Evolutionary conservation across 2,888 invertebrate genomes (phyloP), one percentile per base, ranked within the genome.

Genomic region (Meiosimyza decipiens): DNA sequence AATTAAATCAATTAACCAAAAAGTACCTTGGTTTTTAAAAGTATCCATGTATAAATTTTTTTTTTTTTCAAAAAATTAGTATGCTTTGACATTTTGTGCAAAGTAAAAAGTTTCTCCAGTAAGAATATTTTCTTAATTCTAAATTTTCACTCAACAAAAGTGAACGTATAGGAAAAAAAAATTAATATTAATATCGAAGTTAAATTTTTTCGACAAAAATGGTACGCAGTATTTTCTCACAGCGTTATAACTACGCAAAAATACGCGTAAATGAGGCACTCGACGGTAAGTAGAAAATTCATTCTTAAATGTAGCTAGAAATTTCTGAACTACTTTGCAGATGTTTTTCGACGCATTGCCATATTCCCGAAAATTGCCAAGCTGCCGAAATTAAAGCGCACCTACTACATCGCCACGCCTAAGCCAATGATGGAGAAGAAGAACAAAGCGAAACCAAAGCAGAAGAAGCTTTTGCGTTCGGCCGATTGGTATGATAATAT

Each of bases 171-270:
- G 9, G 33, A 28, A 68, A 70, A 62, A 68, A 22, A 50, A n/a
- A n/a, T n/a, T 18, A 64, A 64, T 6, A 11, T 67, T 68, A 4
- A 33, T 62, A 33, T 60, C 11, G 12, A 33, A 33, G 22, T 60
- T 6, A 22, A 9, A 18, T 16, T 63, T 50, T 63, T 15, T 40
- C 40, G 1, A 40, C 1, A 54, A 80, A 75, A 28, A 82, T 83
- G 83, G 81, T 82, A 50, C 78, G 81, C 71, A 83, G 82, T 76
- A 81, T 83, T 75, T 81, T 82, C 71, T 83, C 83, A 0, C 80
- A 82, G 51, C 79, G 83, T 49, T 83, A 79, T 66, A 79, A 83
- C 71, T 71, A 68, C 65, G 74, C 78, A 6, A 79, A 78, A 74
- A 81, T 79, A 62, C 76, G 79, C 65, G 74, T 78, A 40, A 82